Base-by-base conservation (phyloP, 1,140 invertebrate genomes). In the Oedothorax gibbosus region DNA sequence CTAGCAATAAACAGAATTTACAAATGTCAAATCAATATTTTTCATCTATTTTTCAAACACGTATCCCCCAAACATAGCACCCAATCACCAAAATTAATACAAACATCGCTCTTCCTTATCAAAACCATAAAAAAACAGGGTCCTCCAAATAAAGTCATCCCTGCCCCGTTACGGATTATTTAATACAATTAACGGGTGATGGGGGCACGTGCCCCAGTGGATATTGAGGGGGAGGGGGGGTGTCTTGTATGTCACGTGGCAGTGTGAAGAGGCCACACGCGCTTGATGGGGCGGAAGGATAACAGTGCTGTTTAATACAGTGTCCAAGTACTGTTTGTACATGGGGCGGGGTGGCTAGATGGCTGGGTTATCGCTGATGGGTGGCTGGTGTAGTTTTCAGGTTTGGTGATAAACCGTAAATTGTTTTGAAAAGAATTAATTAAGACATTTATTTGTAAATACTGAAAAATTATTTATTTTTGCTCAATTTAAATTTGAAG, bases 211-310 rank as follows among this genome's bases (percentile, higher is more conserved):
- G 72, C 35, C 65, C 35, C 49, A 15, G 68, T 10, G 68, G 12
- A 35, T 18, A 20, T 9, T 15, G 68, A 12, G 10, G 7, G 49
- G 10, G 7, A 14, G 49, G 14, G 35, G 14, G 21, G 14, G 7
- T 14, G n/a, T n/a, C 12, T 71, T 12, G 20, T n/a, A 35, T 15
- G 49, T n/a, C 49, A n/a, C 49, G 10, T n/a, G 9, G 35, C 12
- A 9, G 49, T 9, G 10, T 12, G n/a, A 51, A n/a, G 68, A 21
- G 54, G 54, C 15, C 11, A 20, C 18, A n/a, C 49, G 56, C 15
- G 12, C 54, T 51, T 35, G 60, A 75, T 75, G 54, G 72, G 18
- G 51, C 53, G 18, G 72, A 75, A 75, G 72, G 51, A 75, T 75
- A 75, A 75, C 72, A 56, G 21, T n/a, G 7, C 18, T 20, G 51